phyloP scores from a whole-genome alignment of 2,113 vertebrate genomes.

The Cyanistes caeruleus region DNA sequence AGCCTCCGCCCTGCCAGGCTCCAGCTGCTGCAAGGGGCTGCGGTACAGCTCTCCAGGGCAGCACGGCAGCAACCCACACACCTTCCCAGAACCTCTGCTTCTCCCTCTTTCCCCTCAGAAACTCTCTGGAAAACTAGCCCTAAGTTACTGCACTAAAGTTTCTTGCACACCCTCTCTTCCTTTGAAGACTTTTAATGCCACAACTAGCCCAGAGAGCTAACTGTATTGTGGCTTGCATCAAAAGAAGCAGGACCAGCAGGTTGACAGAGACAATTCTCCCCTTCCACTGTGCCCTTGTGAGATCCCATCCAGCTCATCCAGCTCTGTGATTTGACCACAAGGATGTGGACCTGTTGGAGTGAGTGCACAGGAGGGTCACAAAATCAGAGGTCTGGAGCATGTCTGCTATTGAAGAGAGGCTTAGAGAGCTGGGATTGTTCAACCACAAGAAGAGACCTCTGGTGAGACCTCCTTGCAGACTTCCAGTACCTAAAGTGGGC shows the following conservation, averaged over 20 bases:
- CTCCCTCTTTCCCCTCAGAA: not conserved
- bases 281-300: accelerated
- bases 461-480: not conserved
- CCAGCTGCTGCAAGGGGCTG: not conserved
- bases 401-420: not conserved
- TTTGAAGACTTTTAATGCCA: not conserved
- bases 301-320: not conserved
- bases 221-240: not conserved
- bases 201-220: not conserved
- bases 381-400: not conserved
- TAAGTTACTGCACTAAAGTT: not conserved
- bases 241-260: not conserved
- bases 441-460: not conserved
- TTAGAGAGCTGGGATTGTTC: not conserved
- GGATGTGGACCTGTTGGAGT: not conserved
- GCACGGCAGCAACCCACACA: accelerated
- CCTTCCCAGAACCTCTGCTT: not conserved
- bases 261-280: not conserved
- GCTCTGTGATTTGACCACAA: not conserved
- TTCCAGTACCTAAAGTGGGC: not conserved
- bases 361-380: not conserved
- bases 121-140: not conserved
- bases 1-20: accelerated
- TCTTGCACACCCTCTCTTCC: not conserved
- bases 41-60: not conserved